Base-by-base conservation (phyloP, 2,113 vertebrate genomes). In the Astatotilapia flaviijosephi region DNA sequence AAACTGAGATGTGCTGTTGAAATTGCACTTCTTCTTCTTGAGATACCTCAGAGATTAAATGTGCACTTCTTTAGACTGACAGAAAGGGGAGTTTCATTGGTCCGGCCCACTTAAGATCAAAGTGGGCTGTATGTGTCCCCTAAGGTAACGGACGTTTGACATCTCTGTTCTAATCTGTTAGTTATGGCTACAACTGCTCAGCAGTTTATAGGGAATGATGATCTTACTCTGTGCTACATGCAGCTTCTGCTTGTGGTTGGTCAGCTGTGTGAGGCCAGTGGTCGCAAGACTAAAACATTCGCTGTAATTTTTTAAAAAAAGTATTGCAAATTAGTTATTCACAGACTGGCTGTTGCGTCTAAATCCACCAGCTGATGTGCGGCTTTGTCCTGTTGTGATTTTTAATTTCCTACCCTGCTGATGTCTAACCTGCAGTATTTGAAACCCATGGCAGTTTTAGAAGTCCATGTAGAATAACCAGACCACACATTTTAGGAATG, bases 401-500 rank as follows among this genome's bases (percentile, higher is more conserved):
- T 81, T 60, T 45, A 83, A 82, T 91, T 91, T 89, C 82, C 88
- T 51, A 37, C 90, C 89, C 88, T 85, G 88, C 37, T 26, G 53
- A 68, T 82, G n/a, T 91, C 84, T 82, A 83, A 91, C 86, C 9
- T 80, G 89, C 90, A 35, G 49, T 28, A 80, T 12, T 77, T 37
- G 4, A 83, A 85, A 26, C 6, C 23, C 82, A 73, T 65, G 37
- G 62, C 49, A 21, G 4, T 2, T 5, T 73, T 62, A 82, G 62
- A 62, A 47, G 21, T 40, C 33, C 84, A 83, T 60, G 53, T 83
- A 84, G 82, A 80, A 56, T 86, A 91, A 88, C 82, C 68, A 37
- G 56, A 80, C 40, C 7, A 23, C 45, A 9, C 42, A 80, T 62
- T 49, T 62, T 33, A 19, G 23, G 86, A 62, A 45, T 42, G 4